Evolutionary conservation across 2,888 invertebrate species (phyloP), one percentile per base, ranked within the genome.

Genomic region (Nymphalis urticae): DNA sequence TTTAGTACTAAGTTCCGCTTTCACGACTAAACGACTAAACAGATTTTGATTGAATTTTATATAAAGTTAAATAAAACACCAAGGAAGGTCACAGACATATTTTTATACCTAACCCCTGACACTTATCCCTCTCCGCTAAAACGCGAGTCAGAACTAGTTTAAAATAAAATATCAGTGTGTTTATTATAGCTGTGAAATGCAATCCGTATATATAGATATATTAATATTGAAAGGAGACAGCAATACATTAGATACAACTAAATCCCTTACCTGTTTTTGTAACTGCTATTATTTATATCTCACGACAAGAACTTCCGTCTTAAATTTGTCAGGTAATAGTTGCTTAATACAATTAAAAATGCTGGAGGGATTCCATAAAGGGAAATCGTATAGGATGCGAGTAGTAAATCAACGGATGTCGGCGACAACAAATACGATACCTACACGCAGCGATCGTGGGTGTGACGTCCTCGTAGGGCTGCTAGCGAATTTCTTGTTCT

Each of bases 381-480:
- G 87, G 85, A 88, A 88, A 85, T 83, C 80, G 82, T 82, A 81
- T 82, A 83, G 83, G 84, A 85, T 80, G 79, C 77, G 76, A 77
- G 75, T 79, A 77, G 82, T 89, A 88, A 88, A 87, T 85, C 85
- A 85, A 73, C 86, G 90, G 90, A 91, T 89, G 91, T 90, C 90
- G 90, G 88, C 87, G 83, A 86, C 86, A 85, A 88, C 86, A 90
- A 86, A 87, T 85, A 84, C 81, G 76, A 75, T 77, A 71, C 70
- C 75, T 76, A 72, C 69, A 65, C 72, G 71, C 72, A 69, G 72
- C 72, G 68, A 64, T 62, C 71, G 70, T 72, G 68, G 72, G 72
- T 70, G 67, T 61, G 63, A 36, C 61, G 24, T 56, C 24, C 42
- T 60, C 48, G 48, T 63, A 70, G 68, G 70, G 71, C 32, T 71